phyloP scores from a whole-genome alignment of 2,113 vertebrate species.

The Synodontis membranacea region DNA sequence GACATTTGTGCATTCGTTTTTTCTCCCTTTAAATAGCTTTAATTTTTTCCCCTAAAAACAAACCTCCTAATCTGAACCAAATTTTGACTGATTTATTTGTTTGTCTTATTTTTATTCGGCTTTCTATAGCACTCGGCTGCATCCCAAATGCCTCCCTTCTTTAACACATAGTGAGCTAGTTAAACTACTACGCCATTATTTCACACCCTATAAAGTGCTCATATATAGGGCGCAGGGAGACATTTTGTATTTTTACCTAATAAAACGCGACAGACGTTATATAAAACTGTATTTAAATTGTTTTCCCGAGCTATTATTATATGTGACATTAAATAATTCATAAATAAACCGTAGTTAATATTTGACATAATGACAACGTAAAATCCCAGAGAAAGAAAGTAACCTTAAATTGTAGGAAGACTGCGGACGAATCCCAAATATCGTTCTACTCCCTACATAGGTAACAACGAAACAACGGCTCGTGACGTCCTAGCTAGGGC shows the following conservation, averaged over 20 bases:
- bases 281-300: neutral
- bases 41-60: neutral
- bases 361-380: neutral
- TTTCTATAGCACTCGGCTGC: neutral
- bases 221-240: neutral
- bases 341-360: neutral
- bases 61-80: neutral
- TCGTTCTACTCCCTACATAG: neutral
- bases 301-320: neutral
- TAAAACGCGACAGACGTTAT: neutral
- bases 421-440: neutral
- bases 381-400: neutral
- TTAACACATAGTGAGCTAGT: neutral
- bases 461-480: neutral
- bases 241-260: neutral
- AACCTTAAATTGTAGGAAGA: neutral
- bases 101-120: neutral
- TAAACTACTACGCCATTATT: neutral
- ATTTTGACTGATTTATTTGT: neutral
- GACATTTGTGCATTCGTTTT: neutral
- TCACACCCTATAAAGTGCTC: neutral
- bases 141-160: neutral
- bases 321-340: neutral
- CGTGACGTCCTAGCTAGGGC: neutral
- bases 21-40: neutral